Evolutionary conservation across 1,140 invertebrate genomes (phyloP).

Genomic region (Drosophila sp.): DNA sequence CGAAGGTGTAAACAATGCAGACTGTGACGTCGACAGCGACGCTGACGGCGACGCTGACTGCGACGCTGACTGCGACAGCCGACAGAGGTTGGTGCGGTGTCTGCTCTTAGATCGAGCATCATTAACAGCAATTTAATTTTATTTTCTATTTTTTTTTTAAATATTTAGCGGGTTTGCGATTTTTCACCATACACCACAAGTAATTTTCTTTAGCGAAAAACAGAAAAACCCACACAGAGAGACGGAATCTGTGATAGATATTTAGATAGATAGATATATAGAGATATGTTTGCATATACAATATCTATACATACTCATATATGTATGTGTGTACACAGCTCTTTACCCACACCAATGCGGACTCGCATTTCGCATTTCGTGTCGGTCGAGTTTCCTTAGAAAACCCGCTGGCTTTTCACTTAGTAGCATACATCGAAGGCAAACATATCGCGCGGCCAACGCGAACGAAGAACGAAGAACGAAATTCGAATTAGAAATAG

Average conservation of each 20-base stretch:
- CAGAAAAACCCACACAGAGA: background rate
- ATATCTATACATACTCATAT: background rate
- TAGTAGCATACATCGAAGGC: slow-evolving; percentile 82
- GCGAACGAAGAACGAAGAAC: slow-evolving; percentile 67
- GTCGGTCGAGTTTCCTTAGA: slow-evolving; percentile 42
- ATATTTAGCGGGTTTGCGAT: slow-evolving; percentile 25
- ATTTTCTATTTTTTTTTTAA: slow-evolving; percentile 5
- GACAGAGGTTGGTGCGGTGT: background rate
- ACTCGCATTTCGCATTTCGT: slow-evolving; percentile 54
- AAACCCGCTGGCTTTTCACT: slow-evolving; percentile 55
- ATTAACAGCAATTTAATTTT: slow-evolving; percentile 59
- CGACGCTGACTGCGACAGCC: background rate
- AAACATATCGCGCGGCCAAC: slow-evolving; percentile 77
- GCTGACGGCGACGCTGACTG: background rate
- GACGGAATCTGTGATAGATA: slow-evolving; percentile 14
- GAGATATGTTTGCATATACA: background rate
- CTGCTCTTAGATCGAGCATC: slow-evolving; percentile 38
- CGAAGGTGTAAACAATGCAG: slow-evolving; percentile 79
- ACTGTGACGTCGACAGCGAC: slow-evolving; percentile 1
- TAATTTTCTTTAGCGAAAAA: slow-evolving; percentile 36
- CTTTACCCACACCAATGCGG: slow-evolving; percentile 32
- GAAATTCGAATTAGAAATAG: slow-evolving; percentile 64
- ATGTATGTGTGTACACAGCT: background rate
- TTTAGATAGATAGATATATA: slow-evolving; percentile 8
- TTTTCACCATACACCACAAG: slow-evolving; percentile 33